phyloP scores from a whole-genome alignment of 2,113 vertebrate species.

The Actenoides hombroni region DNA sequence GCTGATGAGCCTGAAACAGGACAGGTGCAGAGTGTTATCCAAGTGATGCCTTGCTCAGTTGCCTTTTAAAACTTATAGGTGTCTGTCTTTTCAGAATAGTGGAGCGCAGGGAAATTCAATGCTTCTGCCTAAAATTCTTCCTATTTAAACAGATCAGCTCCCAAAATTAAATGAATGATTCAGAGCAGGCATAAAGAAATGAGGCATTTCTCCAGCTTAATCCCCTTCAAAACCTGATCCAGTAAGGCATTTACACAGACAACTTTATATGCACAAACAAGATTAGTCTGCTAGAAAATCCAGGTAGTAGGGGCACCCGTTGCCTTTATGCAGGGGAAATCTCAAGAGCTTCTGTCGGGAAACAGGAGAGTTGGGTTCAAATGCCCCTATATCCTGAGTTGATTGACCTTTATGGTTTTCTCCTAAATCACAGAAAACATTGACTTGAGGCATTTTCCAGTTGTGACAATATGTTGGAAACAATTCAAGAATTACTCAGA shows the following conservation, averaged over 20 bases:
- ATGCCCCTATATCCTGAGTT: not conserved
- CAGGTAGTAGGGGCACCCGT: not conserved
- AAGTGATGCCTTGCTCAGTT: not conserved
- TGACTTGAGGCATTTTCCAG: not conserved
- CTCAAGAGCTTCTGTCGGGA: not conserved
- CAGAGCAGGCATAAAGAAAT: not conserved
- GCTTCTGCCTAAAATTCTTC: not conserved
- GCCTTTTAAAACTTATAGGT: not conserved
- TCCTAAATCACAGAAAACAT: not conserved
- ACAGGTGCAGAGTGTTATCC: not conserved
- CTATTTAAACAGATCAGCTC: not conserved
- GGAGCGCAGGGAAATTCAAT: not conserved
- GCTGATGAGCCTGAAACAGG: not conserved
- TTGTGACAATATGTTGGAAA: not conserved
- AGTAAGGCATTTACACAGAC: not conserved
- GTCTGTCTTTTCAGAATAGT: not conserved
- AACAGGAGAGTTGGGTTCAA: not conserved
- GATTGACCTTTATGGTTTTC: rapidly evolving
- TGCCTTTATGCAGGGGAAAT: not conserved
- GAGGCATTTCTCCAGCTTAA: not conserved
- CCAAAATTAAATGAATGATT: not conserved
- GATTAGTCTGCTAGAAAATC: not conserved
- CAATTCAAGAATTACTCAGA: not conserved
- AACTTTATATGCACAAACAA: not conserved
- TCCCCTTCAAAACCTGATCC: not conserved